Conservation (phyloP, 2,113 vertebrate species). For the Anthoscopus minutus region DNA sequence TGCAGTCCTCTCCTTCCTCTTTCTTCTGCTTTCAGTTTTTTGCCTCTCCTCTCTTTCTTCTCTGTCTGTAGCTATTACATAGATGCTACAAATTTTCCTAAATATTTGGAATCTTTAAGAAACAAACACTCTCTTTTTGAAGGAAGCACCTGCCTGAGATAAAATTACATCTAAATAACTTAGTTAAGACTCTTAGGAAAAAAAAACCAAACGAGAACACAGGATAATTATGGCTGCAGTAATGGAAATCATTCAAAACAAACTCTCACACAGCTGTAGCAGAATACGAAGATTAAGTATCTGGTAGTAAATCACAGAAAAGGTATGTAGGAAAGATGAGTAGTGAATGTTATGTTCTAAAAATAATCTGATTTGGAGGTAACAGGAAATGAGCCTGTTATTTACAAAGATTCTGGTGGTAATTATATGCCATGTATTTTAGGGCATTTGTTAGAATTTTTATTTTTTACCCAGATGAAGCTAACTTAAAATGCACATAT, state of each 20-base stretch:
- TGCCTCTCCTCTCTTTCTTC: background rate
- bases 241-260: background rate
- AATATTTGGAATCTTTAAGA: background rate
- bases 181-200: background rate
- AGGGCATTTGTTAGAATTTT: background rate
- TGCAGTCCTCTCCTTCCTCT: background rate
- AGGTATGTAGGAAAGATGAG: background rate
- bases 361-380: background rate
- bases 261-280: background rate
- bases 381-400: background rate
- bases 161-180: background rate
- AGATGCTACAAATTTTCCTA: background rate
- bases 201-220: background rate
- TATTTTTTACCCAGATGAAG: background rate
- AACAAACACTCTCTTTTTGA: background rate
- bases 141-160: background rate
- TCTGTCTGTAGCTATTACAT: background rate
- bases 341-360: background rate
- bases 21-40: background rate
- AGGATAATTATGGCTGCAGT: background rate
- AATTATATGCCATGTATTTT: background rate
- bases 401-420: background rate
- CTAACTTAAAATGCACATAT: background rate
- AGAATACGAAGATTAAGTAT: background rate
- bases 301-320: background rate